These are phyloP conservation scores for Zaprionus inermis DNA, from an alignment of 1,140 invertebrate species.

Conservation along the genomic window DNA sequence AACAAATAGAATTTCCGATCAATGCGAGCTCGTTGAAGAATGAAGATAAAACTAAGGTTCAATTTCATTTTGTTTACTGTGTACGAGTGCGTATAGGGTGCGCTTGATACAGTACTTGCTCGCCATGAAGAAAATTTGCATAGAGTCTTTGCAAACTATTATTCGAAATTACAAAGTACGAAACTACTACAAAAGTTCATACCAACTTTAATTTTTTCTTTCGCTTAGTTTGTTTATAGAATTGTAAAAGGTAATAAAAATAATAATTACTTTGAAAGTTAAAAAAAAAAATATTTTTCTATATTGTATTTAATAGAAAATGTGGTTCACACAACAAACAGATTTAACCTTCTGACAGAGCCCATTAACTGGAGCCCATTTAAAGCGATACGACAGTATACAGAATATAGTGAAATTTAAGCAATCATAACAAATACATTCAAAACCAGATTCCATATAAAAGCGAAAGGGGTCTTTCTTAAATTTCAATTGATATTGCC, in stretches of 20 bases:
- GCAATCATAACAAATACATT: not conserved
- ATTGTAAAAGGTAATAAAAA: not conserved
- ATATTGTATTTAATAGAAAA: not conserved
- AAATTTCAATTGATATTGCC: not conserved
- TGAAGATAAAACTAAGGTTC: not conserved
- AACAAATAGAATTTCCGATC: constrained; percentile 10
- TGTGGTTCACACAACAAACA: not conserved
- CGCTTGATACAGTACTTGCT: not conserved
- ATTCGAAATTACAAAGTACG: not conserved
- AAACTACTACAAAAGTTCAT: not conserved
- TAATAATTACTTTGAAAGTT: not conserved
- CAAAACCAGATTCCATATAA: not conserved
- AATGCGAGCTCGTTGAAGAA: not conserved
- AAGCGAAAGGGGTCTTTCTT: not conserved
- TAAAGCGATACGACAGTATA: not conserved
- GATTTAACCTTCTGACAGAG: not conserved
- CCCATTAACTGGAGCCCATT: not conserved
- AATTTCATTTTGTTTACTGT: not conserved
- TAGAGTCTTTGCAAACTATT: not conserved
- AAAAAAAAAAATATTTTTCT: not conserved
- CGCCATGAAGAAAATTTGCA: not conserved
- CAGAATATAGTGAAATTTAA: not conserved
- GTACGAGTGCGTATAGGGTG: not conserved
- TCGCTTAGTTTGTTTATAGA: not conserved
- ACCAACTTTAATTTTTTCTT: not conserved